Conservation (phyloP, 2,888 invertebrate genomes). For the Stegophylla sp. region DNA sequence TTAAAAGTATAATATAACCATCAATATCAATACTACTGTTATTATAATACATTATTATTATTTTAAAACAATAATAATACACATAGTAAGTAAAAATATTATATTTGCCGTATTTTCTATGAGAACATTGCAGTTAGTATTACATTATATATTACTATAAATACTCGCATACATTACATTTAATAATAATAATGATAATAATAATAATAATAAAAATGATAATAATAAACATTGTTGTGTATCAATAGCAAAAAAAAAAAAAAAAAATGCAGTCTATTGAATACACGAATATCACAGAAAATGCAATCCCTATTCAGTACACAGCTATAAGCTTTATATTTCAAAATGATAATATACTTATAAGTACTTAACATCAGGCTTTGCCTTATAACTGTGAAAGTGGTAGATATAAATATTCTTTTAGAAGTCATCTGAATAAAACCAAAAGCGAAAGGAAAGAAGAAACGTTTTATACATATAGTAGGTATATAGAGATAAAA, state of each 20-base stretch:
- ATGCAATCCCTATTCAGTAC: constrained; percentile 54
- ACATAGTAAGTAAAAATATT: constrained; percentile 13
- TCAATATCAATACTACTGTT: constrained; percentile 26
- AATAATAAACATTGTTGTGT: constrained; percentile 55
- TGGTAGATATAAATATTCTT: neutral
- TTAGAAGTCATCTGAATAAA: neutral
- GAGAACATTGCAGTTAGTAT: neutral
- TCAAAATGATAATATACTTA: constrained; percentile 7
- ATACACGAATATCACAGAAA: constrained; percentile 59
- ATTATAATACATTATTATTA: constrained; percentile 6
- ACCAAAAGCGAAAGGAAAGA: constrained; percentile 51
- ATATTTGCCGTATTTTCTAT: constrained; percentile 21
- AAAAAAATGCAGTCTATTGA: constrained; percentile 57
- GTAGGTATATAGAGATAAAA: neutral
- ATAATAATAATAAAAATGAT: constrained; percentile 39
- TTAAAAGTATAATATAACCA: constrained; percentile 19
- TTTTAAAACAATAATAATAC: constrained; percentile 13
- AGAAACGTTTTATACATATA: neutral
- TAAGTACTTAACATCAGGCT: too few relatives aligned
- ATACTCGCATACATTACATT: constrained; percentile 28
- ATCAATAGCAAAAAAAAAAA: constrained; percentile 50
- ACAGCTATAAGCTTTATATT: constrained; percentile 44
- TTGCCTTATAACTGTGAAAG: constrained; percentile 13
- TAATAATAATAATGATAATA: constrained; percentile 21
- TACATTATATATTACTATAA: constrained; percentile 25